phyloP scores from a whole-genome alignment of 2,113 vertebrate genomes.

The Megaceryle maxima region DNA sequence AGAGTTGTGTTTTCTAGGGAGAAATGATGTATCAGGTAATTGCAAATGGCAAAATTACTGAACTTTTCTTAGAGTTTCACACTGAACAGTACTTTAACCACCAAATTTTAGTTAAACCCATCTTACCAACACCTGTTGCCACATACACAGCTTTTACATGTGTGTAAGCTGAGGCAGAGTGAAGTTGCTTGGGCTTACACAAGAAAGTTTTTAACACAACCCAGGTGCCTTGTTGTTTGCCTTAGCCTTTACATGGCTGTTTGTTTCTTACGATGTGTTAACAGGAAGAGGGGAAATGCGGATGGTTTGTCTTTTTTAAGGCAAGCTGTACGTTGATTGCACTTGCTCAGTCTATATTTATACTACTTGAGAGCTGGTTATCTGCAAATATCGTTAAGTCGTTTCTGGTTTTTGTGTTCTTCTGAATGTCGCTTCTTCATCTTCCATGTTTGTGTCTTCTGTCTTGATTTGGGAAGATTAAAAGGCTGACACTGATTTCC shows the following conservation, averaged over 20 bases:
- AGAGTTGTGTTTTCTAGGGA: not conserved
- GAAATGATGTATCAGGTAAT: not conserved
- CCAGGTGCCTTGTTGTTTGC: not conserved
- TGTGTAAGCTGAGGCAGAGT: not conserved
- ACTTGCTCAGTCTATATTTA: not conserved
- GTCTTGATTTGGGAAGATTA: not conserved
- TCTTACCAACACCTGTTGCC: not conserved
- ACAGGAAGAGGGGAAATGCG: not conserved
- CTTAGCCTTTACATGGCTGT: not conserved
- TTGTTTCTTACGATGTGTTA: not conserved
- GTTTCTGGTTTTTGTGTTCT: not conserved
- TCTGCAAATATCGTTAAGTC: not conserved
- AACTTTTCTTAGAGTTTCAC: not conserved
- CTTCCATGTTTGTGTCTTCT: not conserved
- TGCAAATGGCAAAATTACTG: not conserved
- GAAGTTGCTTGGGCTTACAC: not conserved
- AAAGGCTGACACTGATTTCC: not conserved
- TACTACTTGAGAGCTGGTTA: not conserved
- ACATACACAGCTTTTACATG: not conserved
- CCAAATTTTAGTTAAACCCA: not conserved
- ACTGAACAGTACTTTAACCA: not conserved
- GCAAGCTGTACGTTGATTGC: not conserved
- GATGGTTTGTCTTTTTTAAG: constrained; percentile 6
- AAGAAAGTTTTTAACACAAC: not conserved
- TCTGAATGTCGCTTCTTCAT: not conserved